Base-by-base conservation (phyloP, 2,113 vertebrate genomes). In the Hydrolagus affinis region DNA sequence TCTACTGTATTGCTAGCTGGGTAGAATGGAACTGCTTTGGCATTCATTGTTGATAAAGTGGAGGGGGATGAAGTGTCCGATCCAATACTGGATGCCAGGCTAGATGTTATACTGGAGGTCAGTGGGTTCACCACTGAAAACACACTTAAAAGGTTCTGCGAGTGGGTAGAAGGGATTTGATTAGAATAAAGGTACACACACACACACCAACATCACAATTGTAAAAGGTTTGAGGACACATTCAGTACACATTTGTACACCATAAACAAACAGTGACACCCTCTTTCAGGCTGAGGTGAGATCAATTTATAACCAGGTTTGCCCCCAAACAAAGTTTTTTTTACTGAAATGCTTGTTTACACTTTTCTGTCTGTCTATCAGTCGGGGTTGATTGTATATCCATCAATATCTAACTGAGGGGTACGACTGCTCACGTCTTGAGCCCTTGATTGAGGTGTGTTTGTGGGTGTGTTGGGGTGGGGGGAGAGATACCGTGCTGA, bases 11-110 rank as follows among this genome's bases (percentile, higher is more conserved):
- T 95, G 92, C 95, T 93, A 44, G 93, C 91, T 12, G 95, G 94
- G 85, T 94, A 95, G 69, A 94, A 96, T 1, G 91, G 94, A 74
- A 94, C 93, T 85, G 94, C 91, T 89, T 94, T 94, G 89, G 92
- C 92, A 85, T 95, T 94, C 91, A 95, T 90, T 15, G 93, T 89
- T 74, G 96, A 96, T 90, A 93, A 91, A 77, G 93, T 88, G 70
- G 95, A 95, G 85, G 95, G 95, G 88, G 96, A 96, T 76, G 95
- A 96, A 86, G 94, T 94, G 70, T 96, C 94, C 15, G 96, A 97
- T 87, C 95, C 96, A 15, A 95, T 88, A 74, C 96, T 95, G 59
- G 96, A 97, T 3, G 95, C 95, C 91, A 96, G 90, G 90, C 95
- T 96, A 85, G 95, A 96, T 0, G 94, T 95, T 88, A 96, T 94